Percentiles rank a stretch among this genome's conserved stretches.
phyloP scores from a whole-genome alignment of 1,140 invertebrate genomes.

The Manduca sexta region DNA sequence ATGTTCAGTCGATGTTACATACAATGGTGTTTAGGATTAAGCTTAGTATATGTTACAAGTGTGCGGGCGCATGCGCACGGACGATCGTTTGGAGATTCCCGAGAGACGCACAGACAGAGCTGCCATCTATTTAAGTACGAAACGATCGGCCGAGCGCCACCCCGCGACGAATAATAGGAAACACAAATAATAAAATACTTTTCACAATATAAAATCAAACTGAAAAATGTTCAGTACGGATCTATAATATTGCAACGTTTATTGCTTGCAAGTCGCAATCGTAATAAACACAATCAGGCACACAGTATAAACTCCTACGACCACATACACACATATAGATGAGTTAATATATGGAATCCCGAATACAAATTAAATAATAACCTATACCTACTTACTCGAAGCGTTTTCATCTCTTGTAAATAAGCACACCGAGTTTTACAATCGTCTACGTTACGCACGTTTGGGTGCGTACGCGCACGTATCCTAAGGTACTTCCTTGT shows the following conservation, averaged over 20 bases:
- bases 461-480: neutral
- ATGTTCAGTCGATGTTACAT: constrained; percentile 72
- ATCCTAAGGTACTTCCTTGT: neutral
- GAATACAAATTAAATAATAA: constrained; percentile 28
- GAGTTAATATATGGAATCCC: constrained; percentile 39
- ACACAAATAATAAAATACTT: constrained; percentile 4
- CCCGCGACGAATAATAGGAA: constrained; percentile 7
- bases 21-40: constrained; percentile 64
- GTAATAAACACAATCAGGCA: constrained; percentile 43
- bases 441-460: neutral
- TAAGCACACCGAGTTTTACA: too few species aligned
- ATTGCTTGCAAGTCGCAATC: constrained; percentile 55
- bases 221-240: constrained; percentile 17
- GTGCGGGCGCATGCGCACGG: too few species aligned
- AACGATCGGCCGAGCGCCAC: constrained; percentile 17
- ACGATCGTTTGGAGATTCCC: constrained; percentile 13
- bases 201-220: constrained; percentile 22
- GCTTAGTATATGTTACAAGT: constrained; percentile 35
- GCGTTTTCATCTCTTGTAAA: constrained; percentile 8
- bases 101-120: too few species aligned
- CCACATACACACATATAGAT: constrained; percentile 25
- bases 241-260: constrained; percentile 54
- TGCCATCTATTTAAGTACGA: constrained; percentile 28
- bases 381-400: constrained; percentile 32
- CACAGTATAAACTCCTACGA: constrained; percentile 34